Percentiles rank a stretch among this genome's conserved stretches.
These are phyloP conservation scores for Plutomurus gul DNA, from an alignment of 1,140 invertebrate species.

Conservation along the genomic window DNA sequence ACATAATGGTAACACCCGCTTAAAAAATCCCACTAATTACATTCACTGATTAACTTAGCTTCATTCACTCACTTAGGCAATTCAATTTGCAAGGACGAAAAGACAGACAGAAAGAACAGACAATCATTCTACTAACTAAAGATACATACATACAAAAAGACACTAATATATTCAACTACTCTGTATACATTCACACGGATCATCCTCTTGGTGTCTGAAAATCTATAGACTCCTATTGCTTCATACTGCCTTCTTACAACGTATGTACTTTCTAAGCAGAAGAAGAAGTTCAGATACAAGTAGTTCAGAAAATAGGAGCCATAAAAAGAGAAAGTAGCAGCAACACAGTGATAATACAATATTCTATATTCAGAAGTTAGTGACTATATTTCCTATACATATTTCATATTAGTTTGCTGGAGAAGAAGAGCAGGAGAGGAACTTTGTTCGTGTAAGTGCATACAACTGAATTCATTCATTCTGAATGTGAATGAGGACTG, in stretches of 20 bases:
- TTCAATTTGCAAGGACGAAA: conserved; percentile 29
- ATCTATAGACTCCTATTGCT: no score
- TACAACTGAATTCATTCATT: conserved; percentile 21
- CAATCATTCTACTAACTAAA: neutral
- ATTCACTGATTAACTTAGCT: conserved; percentile 35
- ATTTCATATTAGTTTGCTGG: neutral
- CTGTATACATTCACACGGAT: neutral
- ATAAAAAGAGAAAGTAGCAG: neutral
- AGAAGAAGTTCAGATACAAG: no score
- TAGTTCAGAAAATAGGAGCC: neutral
- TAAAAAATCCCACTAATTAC: conserved; percentile 33
- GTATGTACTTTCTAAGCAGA: no score
- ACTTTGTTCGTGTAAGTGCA: conserved; percentile 1
- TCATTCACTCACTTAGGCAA: conserved; percentile 29
- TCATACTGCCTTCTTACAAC: no score
- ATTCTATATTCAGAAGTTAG: neutral
- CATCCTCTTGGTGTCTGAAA: neutral
- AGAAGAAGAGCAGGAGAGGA: neutral
- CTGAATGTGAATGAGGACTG: conserved; percentile 19
- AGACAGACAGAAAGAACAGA: conserved; percentile 4
- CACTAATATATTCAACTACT: neutral
- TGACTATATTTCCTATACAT: neutral
- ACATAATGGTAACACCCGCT: conserved; percentile 19
- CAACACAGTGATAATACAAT: neutral
- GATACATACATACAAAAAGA: neutral